Evolutionary conservation across 2,113 vertebrate species (phyloP).

Genomic region (Takifugu bimaculatus): DNA sequence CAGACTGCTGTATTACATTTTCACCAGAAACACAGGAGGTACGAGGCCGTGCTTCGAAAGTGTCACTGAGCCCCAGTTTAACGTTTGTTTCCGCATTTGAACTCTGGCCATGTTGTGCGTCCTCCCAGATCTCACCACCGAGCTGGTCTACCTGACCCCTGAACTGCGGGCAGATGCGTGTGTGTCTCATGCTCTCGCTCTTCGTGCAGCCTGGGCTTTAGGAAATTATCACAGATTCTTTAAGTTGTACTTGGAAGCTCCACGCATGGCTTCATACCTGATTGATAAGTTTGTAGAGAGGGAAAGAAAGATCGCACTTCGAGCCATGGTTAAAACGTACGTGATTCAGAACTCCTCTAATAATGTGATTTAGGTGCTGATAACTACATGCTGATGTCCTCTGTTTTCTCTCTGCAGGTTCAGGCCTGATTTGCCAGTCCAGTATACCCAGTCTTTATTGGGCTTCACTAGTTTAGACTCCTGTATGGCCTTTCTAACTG

Average conservation of each 20-base stretch:
- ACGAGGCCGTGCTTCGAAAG: conserved; percentile 12
- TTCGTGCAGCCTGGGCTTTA: conserved; percentile 86
- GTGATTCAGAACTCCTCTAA: conserved; percentile 29
- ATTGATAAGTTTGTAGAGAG: conserved; percentile 92
- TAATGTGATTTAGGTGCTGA: neutral
- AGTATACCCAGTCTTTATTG: conserved; percentile 87
- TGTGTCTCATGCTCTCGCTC: conserved; percentile 81
- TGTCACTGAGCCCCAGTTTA: too few species aligned
- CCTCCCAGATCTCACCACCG: conserved; percentile 83
- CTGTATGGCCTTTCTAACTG: conserved; percentile 84
- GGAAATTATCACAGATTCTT: conserved; percentile 90
- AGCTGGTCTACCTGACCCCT: conserved; percentile 83
- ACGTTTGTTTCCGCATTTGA: neutral
- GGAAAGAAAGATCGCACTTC: conserved; percentile 84
- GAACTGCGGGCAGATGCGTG: conserved; percentile 81
- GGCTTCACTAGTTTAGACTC: conserved; percentile 86
- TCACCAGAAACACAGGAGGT: conserved; percentile 91
- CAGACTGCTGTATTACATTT: conserved; percentile 89
- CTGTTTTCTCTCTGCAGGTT: conserved; percentile 63
- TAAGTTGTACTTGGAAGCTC: conserved; percentile 80
- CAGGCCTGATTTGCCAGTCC: conserved; percentile 78
- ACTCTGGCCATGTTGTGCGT: neutral
- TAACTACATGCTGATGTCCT: neutral
- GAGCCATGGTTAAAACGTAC: conserved; percentile 92
- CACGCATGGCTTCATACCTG: conserved; percentile 89